These are phyloP conservation scores for Glaucopsyche alexis DNA, from an alignment of 2,888 invertebrate species.

Conservation along the genomic window DNA sequence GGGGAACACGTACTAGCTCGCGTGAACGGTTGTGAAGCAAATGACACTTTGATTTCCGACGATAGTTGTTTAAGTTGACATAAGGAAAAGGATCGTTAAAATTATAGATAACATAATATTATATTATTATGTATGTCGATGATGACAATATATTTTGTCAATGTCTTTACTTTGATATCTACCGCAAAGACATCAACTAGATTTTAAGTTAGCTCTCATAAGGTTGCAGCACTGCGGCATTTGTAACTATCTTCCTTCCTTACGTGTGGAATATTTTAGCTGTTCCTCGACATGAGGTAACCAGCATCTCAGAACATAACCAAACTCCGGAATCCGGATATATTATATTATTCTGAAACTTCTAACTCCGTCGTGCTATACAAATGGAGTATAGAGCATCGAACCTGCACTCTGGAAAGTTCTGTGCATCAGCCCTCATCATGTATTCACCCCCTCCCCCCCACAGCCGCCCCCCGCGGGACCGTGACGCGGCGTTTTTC, in stretches of 20 bases:
- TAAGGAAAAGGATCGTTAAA: not conserved
- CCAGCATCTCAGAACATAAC: not conserved
- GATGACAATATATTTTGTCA: too few species aligned
- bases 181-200: too few species aligned
- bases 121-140: too few species aligned
- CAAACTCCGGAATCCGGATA: constrained; percentile 16
- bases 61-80: not conserved
- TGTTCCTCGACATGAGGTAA: not conserved
- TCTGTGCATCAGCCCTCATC: constrained; percentile 6
- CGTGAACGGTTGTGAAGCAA: not conserved
- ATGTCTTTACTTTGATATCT: too few species aligned
- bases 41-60: not conserved
- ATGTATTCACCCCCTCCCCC: not conserved
- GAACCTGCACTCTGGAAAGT: constrained; percentile 9
- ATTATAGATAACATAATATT: not conserved
- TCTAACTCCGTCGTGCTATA: not conserved
- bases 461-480: not conserved
- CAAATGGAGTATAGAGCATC: not conserved
- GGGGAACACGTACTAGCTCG: not conserved
- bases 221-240: not conserved
- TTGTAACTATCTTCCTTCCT: not conserved
- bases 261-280: not conserved
- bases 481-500: constrained; percentile 13
- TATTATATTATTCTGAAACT: constrained; percentile 3
- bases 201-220: not conserved